Conservation (phyloP, 2,888 invertebrate genomes). For the Volucella inflata region DNA sequence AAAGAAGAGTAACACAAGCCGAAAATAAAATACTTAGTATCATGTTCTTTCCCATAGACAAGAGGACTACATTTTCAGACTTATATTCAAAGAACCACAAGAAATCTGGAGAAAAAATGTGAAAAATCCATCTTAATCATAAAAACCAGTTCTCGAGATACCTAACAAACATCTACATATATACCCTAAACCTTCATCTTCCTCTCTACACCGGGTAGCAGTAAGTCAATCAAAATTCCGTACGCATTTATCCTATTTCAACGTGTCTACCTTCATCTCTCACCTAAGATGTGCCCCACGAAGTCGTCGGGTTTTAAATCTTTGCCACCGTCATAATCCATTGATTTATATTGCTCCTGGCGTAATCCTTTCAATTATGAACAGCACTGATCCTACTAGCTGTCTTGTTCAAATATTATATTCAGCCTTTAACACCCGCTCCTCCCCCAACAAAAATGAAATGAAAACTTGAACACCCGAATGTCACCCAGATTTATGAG, state of each 20-base stretch:
- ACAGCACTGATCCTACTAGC: conserved; percentile 45
- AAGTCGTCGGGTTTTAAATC: conserved; percentile 41
- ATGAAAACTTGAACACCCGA: conserved; percentile 27
- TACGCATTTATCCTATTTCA: conserved; percentile 9
- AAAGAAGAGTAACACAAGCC: not conserved
- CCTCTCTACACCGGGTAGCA: not conserved
- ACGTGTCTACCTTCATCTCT: not conserved
- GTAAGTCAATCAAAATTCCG: conserved; percentile 47
- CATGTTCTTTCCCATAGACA: conserved; percentile 13
- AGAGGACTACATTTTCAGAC: conserved; percentile 23
- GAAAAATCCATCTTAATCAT: conserved; percentile 25
- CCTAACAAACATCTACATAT: not conserved
- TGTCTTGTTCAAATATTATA: conserved; percentile 39
- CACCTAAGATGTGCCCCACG: conserved; percentile 1
- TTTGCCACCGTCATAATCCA: conserved; percentile 50
- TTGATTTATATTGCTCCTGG: conserved; percentile 59
- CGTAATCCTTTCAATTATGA: conserved; percentile 66
- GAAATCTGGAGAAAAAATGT: not conserved
- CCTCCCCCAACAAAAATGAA: conserved; percentile 6
- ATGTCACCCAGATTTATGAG: conserved; percentile 41
- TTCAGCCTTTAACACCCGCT: not conserved
- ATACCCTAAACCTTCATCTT: not conserved
- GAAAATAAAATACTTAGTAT: conserved; percentile 33
- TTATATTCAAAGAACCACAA: conserved; percentile 19
- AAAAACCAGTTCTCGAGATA: conserved; percentile 7